Base-by-base conservation (phyloP, 2,113 vertebrate species). In the Vidua chalybeata region DNA sequence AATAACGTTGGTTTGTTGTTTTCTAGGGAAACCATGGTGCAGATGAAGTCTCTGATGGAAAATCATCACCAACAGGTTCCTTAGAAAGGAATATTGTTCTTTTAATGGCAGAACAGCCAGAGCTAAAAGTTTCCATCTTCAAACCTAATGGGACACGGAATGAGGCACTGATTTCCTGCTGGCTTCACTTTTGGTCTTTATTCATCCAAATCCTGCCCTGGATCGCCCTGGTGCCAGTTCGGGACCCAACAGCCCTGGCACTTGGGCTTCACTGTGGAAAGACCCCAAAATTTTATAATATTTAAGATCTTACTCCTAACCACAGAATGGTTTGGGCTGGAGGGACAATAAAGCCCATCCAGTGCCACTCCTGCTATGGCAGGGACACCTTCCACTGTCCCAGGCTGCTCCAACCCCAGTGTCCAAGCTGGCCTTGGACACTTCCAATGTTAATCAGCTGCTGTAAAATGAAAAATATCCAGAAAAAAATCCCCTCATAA, bases 301-400 rank as follows among this genome's bases (percentile, higher is more conserved):
- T 30, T 49, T 46, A 4, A 45, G 56, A 13, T 33, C 28, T 33
- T 68, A 9, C 17, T 63, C 9, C 9, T 63, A 12, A 41, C 35
- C 21, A 5, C 1, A 12, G 13, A 28, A 39, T 20, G 19, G 7
- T 46, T 81, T 58, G 31, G 27, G 35, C 15, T 66, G 31, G 8
- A 37, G 20, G 15, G 15, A 23, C 22, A 2, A 24, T 17, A 39
- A 67, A 67, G 0, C 5, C 0, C 45, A 51, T 0, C 31, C 59
- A 26, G 4, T 31, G 1, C 9, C 67, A 63, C 2, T n/a, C 10
- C 17, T 27, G 49, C 26, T 35, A 5, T 43, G 45, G 41, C 75
- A 64, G 21, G 31, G 35, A 45, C 76, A 58, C 21, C 14, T 66
- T 1, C 52, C 68, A 20, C 45, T 9, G 7, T 15, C 37, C 59